These are phyloP conservation scores for Phalloptychus januarius DNA, from an alignment of 2,797 vertebrate genomes.

Conservation along the genomic window DNA sequence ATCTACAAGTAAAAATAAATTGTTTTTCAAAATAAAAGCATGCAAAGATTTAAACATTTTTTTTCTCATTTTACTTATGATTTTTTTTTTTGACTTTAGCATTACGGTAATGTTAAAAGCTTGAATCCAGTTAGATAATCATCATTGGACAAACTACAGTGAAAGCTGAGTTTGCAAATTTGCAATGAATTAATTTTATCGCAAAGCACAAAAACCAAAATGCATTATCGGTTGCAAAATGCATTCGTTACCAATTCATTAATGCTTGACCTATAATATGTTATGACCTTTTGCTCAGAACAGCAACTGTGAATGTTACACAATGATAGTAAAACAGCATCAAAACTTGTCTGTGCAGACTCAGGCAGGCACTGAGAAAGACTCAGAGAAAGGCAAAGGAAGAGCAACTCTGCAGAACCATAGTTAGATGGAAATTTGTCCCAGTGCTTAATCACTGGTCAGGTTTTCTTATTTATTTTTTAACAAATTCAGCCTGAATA, in stretches of 20 bases:
- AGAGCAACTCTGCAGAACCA: neutral
- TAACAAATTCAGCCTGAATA: neutral
- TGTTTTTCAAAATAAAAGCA: neutral
- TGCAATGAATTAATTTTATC: neutral
- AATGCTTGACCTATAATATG: neutral
- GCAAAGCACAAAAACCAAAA: neutral
- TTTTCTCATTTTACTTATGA: neutral
- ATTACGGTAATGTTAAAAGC: neutral
- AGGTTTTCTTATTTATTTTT: neutral
- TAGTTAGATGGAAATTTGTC: neutral
- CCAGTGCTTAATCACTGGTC: neutral
- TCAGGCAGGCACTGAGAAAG: neutral
- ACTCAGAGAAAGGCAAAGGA: no score
- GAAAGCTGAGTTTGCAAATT: neutral
- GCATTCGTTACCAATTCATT: neutral
- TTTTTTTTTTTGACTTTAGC: neutral
- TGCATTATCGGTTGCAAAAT: neutral
- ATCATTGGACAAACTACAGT: neutral
- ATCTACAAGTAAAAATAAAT: neutral
- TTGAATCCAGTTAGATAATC: neutral
- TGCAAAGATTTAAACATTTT: no score
- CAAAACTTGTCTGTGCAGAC: neutral
- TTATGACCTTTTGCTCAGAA: neutral
- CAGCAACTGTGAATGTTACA: neutral
- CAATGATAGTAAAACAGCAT: neutral